phyloP scores from a whole-genome alignment of 2,888 invertebrate species.

The Leucoma salicis region DNA sequence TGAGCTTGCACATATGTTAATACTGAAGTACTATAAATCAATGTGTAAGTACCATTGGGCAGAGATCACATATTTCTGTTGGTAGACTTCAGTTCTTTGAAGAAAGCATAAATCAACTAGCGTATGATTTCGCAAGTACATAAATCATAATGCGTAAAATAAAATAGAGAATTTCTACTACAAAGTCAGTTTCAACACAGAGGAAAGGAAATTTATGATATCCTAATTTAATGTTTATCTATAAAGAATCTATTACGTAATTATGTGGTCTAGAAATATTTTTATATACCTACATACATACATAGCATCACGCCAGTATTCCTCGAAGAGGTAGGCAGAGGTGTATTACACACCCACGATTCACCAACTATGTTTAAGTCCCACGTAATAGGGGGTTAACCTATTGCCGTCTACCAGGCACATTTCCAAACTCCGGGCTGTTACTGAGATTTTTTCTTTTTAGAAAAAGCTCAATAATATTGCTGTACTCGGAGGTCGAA shows the following conservation, averaged over 20 bases:
- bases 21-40: slow-evolving; percentile 59
- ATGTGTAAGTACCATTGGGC: slow-evolving; percentile 26
- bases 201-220: slow-evolving; percentile 4
- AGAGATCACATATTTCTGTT: background rate
- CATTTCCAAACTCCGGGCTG: too few relatives aligned
- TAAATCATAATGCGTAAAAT: slow-evolving; percentile 7
- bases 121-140: slow-evolving; percentile 15
- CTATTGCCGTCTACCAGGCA: too few relatives aligned
- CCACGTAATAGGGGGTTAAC: too few relatives aligned
- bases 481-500: too few relatives aligned
- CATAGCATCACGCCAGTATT: too few relatives aligned
- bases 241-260: background rate
- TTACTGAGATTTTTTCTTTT: too few relatives aligned
- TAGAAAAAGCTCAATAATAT: too few relatives aligned
- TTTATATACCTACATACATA: too few relatives aligned
- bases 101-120: slow-evolving; percentile 20
- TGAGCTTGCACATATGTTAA: slow-evolving; percentile 57
- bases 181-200: slow-evolving; percentile 1
- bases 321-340: too few relatives aligned
- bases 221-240: background rate
- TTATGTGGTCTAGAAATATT: too few relatives aligned
- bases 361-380: too few relatives aligned
- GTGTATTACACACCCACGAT: too few relatives aligned
- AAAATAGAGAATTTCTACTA: slow-evolving; percentile 9
- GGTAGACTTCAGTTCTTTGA: slow-evolving; percentile 14